These are phyloP conservation scores for Odontomachus brunneus DNA, from an alignment of 1,140 invertebrate genomes.

Conservation along the genomic window DNA sequence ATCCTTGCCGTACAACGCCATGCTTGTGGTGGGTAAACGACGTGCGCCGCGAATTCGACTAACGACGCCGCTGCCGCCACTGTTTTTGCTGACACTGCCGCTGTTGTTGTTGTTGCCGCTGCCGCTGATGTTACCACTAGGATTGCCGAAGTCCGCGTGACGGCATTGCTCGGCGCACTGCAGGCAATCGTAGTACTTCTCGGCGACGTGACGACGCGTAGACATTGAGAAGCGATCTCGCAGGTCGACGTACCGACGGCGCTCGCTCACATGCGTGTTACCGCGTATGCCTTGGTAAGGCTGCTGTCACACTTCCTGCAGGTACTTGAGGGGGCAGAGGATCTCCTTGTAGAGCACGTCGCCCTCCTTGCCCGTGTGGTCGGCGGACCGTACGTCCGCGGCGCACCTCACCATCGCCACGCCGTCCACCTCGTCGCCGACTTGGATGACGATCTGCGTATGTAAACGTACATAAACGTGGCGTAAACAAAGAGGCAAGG, in stretches of 20 bases:
- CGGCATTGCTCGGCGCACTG: slow-evolving; percentile 84
- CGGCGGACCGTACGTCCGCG: slow-evolving; percentile 93
- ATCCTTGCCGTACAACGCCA: slow-evolving; percentile 28
- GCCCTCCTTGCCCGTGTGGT: slow-evolving; percentile 91
- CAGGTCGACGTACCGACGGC: slow-evolving; percentile 67
- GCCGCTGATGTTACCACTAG: slow-evolving; percentile 59
- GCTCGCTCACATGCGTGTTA: slow-evolving; percentile 78
- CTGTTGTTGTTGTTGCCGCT: slow-evolving; percentile 64
- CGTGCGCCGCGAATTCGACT: slow-evolving; percentile 25
- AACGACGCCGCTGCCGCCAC: slow-evolving; percentile 32
- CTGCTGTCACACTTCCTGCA: slow-evolving; percentile 93
- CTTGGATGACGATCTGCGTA: slow-evolving; percentile 91
- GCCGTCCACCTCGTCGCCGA: slow-evolving; percentile 95
- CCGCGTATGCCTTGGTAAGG: slow-evolving; percentile 76
- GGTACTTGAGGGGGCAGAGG: slow-evolving; percentile 91
- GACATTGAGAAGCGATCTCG: slow-evolving; percentile 74
- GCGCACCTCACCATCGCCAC: slow-evolving; percentile 96
- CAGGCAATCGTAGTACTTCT: slow-evolving; percentile 85
- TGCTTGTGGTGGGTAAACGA: background rate
- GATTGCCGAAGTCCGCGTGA: slow-evolving; percentile 78
- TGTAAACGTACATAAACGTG: slow-evolving; percentile 60
- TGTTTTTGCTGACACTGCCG: slow-evolving; percentile 61
- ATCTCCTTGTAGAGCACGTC: slow-evolving; percentile 87
- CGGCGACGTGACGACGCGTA: slow-evolving; percentile 75
- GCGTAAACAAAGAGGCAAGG: background rate